Evolutionary conservation across 2,797 vertebrate species (phyloP), one percentile per base, ranked within the genome.

Genomic region (Malurus leucopterus): DNA sequence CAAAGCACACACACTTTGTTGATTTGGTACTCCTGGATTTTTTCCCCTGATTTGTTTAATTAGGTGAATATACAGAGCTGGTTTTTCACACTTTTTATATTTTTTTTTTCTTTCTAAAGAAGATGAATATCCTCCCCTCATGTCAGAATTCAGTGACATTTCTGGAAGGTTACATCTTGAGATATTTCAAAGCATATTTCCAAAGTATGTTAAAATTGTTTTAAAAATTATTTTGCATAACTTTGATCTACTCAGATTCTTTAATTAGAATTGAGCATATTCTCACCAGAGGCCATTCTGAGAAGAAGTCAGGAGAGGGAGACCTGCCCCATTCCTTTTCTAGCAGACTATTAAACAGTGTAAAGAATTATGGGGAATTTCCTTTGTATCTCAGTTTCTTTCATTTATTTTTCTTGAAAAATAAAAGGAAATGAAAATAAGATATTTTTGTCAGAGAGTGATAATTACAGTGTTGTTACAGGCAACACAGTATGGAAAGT

Each of bases 1-100:
- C 24, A 63, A 78, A 78, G 5, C 20, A 55, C 6, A n/a, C 14
- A n/a, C 14, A 19, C 0, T 36, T 67, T 30, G 5, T n/a, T 54
- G 9, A 47, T 82, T 79, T 2, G 1, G 6, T 36, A 40, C 5
- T 41, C 38, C 18, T 62, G 20, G 0, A 0, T 58, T 58, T 61
- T 40, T n/a, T 27, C 9, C 8, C 75, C 18, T 51, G 12, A 41
- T 61, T 59, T 67, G 38, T 27, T 29, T 83, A 29, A 20, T 26
- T 73, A 74, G 26, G 27, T 61, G 30, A 50, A 55, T 30, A 53
- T 17, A n/a, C 5, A 63, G 7, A 87, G 10, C 0, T 53, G 8
- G 0, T 32, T 88, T 62, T 86, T 27, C 21, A 22, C 13, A n/a
- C 1, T 27, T n/a, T 30, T 30, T 20, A 12, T 30, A 9, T 22